These are phyloP conservation scores for Loxodonta africana DNA, from an alignment of 2,113 vertebrate species.

Conservation along the genomic window DNA sequence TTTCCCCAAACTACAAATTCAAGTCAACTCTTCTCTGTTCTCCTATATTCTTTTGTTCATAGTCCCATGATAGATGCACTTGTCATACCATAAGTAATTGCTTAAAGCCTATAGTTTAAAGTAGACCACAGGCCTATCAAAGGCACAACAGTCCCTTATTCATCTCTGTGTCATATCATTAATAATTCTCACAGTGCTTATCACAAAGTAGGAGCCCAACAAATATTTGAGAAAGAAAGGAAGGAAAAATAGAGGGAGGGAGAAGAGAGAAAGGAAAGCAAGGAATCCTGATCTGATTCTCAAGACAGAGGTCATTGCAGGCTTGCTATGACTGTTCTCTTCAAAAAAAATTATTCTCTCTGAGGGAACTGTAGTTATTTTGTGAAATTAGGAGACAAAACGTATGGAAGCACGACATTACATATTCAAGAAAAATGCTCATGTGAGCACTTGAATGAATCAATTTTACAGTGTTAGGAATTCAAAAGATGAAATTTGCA, in stretches of 20 bases:
- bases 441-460: background rate
- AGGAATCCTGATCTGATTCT: background rate
- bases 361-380: background rate
- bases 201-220: background rate
- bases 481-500: background rate
- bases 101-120: background rate
- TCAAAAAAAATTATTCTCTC: background rate
- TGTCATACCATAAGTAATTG: background rate
- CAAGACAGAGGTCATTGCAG: background rate
- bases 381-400: background rate
- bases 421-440: background rate
- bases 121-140: background rate
- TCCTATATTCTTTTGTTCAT: background rate
- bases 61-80: background rate
- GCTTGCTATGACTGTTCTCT: background rate
- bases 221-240: background rate
- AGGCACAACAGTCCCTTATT: background rate
- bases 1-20: background rate
- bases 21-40: background rate
- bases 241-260: background rate
- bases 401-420: background rate
- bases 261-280: background rate
- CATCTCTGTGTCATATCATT: background rate
- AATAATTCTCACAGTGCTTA: background rate
- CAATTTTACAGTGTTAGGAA: background rate